Evolutionary conservation across 2,113 vertebrate species (phyloP).

Genomic region (Australoheros scitulus): DNA sequence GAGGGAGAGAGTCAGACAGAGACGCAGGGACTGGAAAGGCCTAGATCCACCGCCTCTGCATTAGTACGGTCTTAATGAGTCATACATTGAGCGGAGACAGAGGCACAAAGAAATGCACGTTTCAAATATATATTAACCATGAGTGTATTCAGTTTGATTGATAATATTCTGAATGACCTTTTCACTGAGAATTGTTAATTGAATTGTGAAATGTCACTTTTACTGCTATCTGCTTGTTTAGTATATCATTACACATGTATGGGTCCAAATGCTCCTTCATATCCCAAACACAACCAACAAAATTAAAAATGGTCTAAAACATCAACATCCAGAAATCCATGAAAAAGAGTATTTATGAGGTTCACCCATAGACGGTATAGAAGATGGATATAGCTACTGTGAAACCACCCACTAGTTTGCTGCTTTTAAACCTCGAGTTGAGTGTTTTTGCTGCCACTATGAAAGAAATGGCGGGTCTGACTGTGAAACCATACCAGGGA

Average conservation of each 20-base stretch:
- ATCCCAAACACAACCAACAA: background rate
- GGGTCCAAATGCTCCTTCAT: background rate
- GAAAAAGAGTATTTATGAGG: background rate
- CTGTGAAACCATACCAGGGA: too few relatives aligned
- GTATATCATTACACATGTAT: background rate
- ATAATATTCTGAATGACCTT: background rate
- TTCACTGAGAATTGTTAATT: background rate
- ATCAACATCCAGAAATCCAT: background rate
- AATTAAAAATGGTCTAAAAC: background rate
- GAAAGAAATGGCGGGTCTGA: too few relatives aligned
- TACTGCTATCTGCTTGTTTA: background rate
- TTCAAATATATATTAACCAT: background rate
- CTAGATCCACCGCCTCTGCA: conserved; percentile 46
- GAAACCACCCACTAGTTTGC: background rate
- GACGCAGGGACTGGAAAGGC: conserved; percentile 54
- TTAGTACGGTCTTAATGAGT: conserved; percentile 18
- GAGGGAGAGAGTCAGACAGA: conserved; percentile 12
- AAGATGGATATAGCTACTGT: background rate
- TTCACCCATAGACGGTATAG: background rate
- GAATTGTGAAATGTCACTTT: background rate
- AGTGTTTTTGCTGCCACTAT: background rate
- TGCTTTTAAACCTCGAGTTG: background rate
- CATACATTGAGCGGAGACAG: background rate
- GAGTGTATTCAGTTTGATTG: background rate
- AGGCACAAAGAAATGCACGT: background rate